These are phyloP conservation scores for Drosophila grimshawi DNA, from an alignment of 1,140 invertebrate species.

Conservation along the genomic window DNA sequence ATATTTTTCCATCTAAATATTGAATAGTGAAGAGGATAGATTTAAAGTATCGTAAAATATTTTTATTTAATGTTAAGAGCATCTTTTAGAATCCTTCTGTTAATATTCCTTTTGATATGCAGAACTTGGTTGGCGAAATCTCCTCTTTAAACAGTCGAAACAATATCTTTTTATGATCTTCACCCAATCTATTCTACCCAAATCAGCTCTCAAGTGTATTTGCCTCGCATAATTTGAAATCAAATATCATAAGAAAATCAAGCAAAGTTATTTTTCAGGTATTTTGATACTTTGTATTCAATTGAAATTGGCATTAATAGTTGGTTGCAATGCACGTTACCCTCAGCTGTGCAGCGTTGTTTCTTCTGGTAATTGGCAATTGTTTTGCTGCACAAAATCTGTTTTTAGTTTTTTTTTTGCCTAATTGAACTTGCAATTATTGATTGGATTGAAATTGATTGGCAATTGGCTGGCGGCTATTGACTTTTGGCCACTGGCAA, in stretches of 20 bases:
- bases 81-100: no score
- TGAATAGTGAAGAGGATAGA: no score
- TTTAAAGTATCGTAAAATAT: no score
- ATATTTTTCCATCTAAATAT: no score
- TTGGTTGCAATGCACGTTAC: not conserved
- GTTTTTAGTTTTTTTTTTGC: constrained; percentile 26
- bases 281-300: constrained; percentile 13
- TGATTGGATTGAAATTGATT: constrained; percentile 79
- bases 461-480: constrained; percentile 59
- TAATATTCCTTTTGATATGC: no score
- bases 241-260: constrained; percentile 8
- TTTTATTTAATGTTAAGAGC: no score
- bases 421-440: constrained; percentile 82
- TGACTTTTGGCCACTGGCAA: constrained; percentile 38
- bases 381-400: constrained; percentile 44
- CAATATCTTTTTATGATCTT: not conserved
- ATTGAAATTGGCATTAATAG: constrained; percentile 15
- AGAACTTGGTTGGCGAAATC: no score
- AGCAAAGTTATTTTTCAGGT: constrained; percentile 2
- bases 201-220: not conserved
- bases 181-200: not conserved
- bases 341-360: not conserved
- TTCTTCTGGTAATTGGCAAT: constrained; percentile 64
- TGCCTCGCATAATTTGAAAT: not conserved
- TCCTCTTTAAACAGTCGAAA: no score